phyloP scores from a whole-genome alignment of 2,113 vertebrate species.

The Microcebus lehilahytsara region DNA sequence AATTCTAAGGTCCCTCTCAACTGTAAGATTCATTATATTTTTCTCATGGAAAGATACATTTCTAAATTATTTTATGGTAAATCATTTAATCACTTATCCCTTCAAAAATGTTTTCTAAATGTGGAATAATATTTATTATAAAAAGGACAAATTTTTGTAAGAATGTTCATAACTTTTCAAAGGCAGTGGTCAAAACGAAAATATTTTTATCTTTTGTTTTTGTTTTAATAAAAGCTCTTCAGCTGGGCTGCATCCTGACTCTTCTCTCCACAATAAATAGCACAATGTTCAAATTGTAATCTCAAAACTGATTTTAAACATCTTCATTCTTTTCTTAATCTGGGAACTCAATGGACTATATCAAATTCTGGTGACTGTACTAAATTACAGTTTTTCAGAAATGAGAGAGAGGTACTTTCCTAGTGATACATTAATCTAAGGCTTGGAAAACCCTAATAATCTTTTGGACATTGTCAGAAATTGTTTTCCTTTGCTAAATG shows the following conservation, averaged over 20 bases:
- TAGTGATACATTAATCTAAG: constrained; percentile 20
- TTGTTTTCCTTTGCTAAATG: constrained; percentile 25
- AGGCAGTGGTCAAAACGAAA: neutral
- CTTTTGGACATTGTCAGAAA: neutral
- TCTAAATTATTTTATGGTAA: neutral
- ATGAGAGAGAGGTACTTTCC: constrained; percentile 7
- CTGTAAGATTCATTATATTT: neutral
- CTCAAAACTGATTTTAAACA: constrained; percentile 21
- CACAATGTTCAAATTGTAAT: neutral
- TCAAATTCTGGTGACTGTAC: neutral
- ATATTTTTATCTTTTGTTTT: neutral
- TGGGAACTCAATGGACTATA: neutral
- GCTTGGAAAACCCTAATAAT: constrained; percentile 7
- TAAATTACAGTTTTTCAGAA: constrained; percentile 56
- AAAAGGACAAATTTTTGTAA: neutral
- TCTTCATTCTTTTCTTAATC: constrained; percentile 13
- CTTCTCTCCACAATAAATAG: neutral
- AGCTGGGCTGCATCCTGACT: neutral
- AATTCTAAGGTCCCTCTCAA: neutral
- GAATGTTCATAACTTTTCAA: neutral
- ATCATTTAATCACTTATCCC: neutral
- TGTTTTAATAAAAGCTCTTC: too few relatives aligned
- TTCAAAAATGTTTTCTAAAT: neutral
- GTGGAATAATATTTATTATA: neutral
- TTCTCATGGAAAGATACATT: neutral